Evolutionary conservation across 1,140 invertebrate genomes (phyloP).

Genomic region (Scaptomyza montana): DNA sequence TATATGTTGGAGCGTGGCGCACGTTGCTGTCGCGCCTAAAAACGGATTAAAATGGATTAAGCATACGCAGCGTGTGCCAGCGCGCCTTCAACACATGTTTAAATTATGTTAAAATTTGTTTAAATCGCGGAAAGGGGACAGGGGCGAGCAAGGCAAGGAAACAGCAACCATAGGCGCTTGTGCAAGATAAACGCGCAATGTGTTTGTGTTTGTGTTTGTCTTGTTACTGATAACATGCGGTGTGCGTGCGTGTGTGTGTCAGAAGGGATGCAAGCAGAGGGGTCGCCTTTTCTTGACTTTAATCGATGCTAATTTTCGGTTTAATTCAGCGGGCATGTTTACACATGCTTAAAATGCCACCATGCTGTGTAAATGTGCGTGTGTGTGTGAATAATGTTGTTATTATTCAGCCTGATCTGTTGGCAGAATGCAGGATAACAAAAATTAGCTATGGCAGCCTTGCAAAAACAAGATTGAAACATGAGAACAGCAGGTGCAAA

Average conservation of each 20-base stretch:
- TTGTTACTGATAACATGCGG: constrained; percentile 63
- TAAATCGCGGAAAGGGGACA: constrained; percentile 38
- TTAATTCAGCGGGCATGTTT: constrained; percentile 82
- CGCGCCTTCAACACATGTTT: constrained; percentile 70
- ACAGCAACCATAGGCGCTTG: neutral
- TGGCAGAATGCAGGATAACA: constrained; percentile 29
- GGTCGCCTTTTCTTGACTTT: constrained; percentile 68
- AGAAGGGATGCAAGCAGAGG: neutral
- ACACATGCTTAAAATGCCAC: constrained; percentile 73
- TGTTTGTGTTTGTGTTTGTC: constrained; percentile 39
- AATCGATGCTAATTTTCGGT: constrained; percentile 81
- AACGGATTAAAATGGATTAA: constrained; percentile 78
- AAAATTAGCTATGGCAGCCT: neutral
- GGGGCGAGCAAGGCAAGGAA: neutral
- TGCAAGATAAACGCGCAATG: constrained; percentile 34
- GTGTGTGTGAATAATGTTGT: constrained; percentile 70
- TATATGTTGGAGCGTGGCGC: constrained; percentile 57
- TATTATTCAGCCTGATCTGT: constrained; percentile 68
- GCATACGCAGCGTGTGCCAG: constrained; percentile 71
- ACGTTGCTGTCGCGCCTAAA: constrained; percentile 62
- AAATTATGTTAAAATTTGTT: constrained; percentile 81
- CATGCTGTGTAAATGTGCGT: constrained; percentile 26
- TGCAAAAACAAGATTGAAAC: constrained; percentile 47
- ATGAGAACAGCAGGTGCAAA: constrained; percentile 69
- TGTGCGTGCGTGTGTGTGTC: neutral